Conservation (phyloP, 2,888 invertebrate species). For the Siphonodentalium dalli region DNA sequence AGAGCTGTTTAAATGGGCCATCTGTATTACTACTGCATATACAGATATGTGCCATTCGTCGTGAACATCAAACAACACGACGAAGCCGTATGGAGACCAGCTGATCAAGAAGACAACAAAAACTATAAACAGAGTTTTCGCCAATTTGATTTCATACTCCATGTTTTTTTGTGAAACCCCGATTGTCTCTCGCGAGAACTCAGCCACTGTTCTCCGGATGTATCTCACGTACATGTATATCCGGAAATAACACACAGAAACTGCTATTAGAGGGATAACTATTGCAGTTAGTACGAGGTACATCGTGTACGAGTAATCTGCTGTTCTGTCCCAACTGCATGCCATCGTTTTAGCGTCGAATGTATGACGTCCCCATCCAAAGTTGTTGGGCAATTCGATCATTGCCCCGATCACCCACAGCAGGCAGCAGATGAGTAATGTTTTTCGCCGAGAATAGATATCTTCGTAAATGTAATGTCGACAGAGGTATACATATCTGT, state of each 20-base stretch:
- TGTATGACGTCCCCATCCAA: conserved; percentile 13
- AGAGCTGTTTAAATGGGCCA: conserved; percentile 11
- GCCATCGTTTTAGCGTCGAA: conserved; percentile 13
- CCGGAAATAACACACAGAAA: conserved; percentile 3
- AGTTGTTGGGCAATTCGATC: conserved; percentile 6
- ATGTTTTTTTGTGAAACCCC: background rate
- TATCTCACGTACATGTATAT: conserved; percentile 5
- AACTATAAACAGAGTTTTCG: conserved; percentile 8
- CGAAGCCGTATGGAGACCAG: conserved; percentile 9
- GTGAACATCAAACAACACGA: conserved; percentile 6
- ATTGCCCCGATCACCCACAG: conserved; percentile 1
- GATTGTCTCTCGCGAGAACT: background rate
- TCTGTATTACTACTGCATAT: background rate
- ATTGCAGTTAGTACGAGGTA: conserved; percentile 1
- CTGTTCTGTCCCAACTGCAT: conserved; percentile 7
- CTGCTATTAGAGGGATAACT: conserved; percentile 3
- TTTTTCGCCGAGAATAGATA: conserved; percentile 4
- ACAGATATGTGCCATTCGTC: background rate
- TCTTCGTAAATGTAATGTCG: background rate
- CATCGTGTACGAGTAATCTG: conserved; percentile 2
- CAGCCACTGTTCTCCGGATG: background rate
- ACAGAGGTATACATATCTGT: conserved; percentile 13
- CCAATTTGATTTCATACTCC: conserved; percentile 7
- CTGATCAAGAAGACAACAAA: conserved; percentile 4
- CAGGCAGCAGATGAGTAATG: background rate